These are phyloP conservation scores for Leuciscus waleckii DNA, from an alignment of 2,797 vertebrate species.

Conservation along the genomic window DNA sequence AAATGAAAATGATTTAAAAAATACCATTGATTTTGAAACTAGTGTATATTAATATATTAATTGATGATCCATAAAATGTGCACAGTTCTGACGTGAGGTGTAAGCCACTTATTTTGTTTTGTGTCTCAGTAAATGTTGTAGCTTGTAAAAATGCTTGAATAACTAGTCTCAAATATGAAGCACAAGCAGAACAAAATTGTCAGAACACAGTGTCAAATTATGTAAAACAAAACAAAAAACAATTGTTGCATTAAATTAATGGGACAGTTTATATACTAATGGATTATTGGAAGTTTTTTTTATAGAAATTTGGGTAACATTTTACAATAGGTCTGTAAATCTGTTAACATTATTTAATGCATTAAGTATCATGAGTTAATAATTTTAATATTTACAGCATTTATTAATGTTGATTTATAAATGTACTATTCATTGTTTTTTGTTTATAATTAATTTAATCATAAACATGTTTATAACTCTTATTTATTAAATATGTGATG, in stretches of 20 bases:
- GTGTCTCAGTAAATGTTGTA: neutral
- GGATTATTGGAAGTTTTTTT: neutral
- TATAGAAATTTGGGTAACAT: neutral
- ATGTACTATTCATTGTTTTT: neutral
- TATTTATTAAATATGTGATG: neutral
- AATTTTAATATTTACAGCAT: neutral
- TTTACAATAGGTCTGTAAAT: neutral
- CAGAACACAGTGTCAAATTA: neutral
- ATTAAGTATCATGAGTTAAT: neutral
- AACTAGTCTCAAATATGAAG: neutral
- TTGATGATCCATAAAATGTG: neutral
- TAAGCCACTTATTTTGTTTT: neutral
- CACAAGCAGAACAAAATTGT: neutral
- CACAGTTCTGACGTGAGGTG: neutral
- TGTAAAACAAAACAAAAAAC: neutral
- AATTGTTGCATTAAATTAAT: neutral
- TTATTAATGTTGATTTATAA: neutral
- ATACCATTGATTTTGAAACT: neutral
- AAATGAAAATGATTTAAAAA: neutral
- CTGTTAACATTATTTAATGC: neutral
- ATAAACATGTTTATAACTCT: neutral
- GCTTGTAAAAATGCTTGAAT: neutral
- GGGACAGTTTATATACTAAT: neutral
- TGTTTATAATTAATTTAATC: neutral
- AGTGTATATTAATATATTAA: neutral